phyloP scores from a whole-genome alignment of 2,113 vertebrate genomes.

The Cyphomyrus plagiostoma region DNA sequence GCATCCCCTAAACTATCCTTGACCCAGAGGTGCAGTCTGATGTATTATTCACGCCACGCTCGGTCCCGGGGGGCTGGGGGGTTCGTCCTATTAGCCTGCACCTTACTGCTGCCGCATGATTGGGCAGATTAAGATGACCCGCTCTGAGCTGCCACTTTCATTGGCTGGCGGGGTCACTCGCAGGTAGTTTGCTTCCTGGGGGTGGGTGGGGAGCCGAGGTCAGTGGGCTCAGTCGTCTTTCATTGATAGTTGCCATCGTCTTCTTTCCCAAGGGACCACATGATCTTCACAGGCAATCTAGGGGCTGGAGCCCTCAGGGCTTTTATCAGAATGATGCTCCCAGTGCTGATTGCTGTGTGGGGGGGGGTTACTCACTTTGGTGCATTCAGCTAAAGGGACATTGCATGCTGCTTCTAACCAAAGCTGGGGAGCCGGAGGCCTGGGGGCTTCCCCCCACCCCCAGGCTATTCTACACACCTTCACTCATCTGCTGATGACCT shows the following conservation, averaged over 20 bases:
- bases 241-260: not conserved
- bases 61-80: not conserved
- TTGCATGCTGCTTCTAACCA: not conserved
- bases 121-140: not conserved
- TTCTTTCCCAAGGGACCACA: not conserved
- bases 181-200: not conserved
- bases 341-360: not conserved
- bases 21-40: not conserved
- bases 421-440: not conserved
- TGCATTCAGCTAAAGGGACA: not conserved
- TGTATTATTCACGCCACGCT: not conserved
- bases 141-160: not conserved
- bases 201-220: not conserved
- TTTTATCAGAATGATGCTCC: not conserved
- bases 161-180: not conserved
- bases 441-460: not conserved
- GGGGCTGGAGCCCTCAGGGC: not conserved
- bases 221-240: not conserved
- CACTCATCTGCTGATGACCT: not conserved
- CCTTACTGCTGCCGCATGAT: not conserved
- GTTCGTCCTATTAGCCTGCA: no score
- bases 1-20: not conserved
- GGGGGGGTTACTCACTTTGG: not conserved
- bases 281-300: not conserved
- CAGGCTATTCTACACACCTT: not conserved